Conservation (phyloP, 2,888 invertebrate genomes). For the Rutpela maculata region DNA sequence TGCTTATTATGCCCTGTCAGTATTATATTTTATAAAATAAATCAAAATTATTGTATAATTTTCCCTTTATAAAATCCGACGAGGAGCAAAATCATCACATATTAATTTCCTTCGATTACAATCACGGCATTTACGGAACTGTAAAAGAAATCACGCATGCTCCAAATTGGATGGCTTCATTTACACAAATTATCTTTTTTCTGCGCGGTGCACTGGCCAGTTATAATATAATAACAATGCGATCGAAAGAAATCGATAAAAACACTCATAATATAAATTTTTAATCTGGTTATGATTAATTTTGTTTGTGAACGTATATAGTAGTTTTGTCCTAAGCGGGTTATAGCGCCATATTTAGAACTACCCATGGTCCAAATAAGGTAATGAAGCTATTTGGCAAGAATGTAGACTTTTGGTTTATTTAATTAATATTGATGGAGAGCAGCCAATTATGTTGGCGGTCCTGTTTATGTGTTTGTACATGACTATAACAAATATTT, state of each 20-base stretch:
- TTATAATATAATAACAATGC: conserved; percentile 31
- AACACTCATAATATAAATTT: conserved; percentile 46
- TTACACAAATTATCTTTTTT: conserved; percentile 16
- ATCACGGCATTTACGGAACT: background rate
- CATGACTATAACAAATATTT: conserved; percentile 20
- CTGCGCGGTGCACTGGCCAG: conserved; percentile 19
- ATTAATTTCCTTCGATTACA: background rate
- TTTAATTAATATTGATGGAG: conserved; percentile 47
- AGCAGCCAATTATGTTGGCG: conserved; percentile 35
- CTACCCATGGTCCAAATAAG: conserved; percentile 41
- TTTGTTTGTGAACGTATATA: conserved; percentile 50
- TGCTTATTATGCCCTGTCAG: too few species aligned
- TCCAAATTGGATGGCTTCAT: conserved; percentile 32
- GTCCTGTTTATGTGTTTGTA: conserved; percentile 13
- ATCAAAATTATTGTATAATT: too few species aligned
- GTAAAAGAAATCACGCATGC: background rate
- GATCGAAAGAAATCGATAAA: conserved; percentile 34
- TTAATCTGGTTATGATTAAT: conserved; percentile 52
- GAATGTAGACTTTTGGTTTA: conserved; percentile 52
- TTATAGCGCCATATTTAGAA: conserved; percentile 48
- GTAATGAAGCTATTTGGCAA: conserved; percentile 51
- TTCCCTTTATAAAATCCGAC: too few species aligned
- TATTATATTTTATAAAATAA: too few species aligned
- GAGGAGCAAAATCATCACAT: background rate
- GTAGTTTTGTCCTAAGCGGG: conserved; percentile 42